phyloP scores from a whole-genome alignment of 2,113 vertebrate genomes.

The Fregetta grallaria region DNA sequence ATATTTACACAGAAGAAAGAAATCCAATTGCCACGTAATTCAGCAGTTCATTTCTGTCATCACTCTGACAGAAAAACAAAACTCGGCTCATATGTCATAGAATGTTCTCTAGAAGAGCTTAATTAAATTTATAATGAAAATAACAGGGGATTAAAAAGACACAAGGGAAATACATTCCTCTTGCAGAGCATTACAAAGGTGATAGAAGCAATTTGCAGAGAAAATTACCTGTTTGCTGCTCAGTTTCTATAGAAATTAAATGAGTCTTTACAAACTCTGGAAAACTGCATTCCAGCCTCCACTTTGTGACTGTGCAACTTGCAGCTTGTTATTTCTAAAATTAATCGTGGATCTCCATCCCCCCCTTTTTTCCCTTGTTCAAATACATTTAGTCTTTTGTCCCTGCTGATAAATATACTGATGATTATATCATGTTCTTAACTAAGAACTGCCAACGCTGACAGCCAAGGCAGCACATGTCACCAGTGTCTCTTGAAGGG shows the following conservation, averaged over 20 bases:
- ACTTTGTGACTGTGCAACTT: constrained; percentile 35
- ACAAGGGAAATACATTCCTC: constrained; percentile 9
- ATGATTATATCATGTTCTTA: background rate
- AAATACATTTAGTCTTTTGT: background rate
- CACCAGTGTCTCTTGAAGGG: background rate
- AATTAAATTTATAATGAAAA: constrained; percentile 61
- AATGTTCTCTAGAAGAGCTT: background rate
- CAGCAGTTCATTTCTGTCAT: background rate
- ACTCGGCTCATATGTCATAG: background rate
- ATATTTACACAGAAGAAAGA: background rate
- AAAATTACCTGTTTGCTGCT: constrained; percentile 61
- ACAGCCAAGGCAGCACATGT: background rate
- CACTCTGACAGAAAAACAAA: background rate
- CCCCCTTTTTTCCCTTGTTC: background rate
- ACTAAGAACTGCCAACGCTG: background rate
- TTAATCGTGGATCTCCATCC: background rate
- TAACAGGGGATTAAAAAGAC: constrained; percentile 34
- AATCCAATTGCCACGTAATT: background rate
- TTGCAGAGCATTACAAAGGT: constrained; percentile 5
- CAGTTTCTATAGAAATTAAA: constrained; percentile 60
- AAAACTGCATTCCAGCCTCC: constrained; percentile 26
- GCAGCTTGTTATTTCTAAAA: constrained; percentile 31
- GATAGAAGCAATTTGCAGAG: constrained; percentile 35
- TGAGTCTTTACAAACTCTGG: constrained; percentile 44
- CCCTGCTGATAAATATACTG: background rate